phyloP scores from a whole-genome alignment of 2,888 invertebrate genomes.

The Conchocele bisecta region DNA sequence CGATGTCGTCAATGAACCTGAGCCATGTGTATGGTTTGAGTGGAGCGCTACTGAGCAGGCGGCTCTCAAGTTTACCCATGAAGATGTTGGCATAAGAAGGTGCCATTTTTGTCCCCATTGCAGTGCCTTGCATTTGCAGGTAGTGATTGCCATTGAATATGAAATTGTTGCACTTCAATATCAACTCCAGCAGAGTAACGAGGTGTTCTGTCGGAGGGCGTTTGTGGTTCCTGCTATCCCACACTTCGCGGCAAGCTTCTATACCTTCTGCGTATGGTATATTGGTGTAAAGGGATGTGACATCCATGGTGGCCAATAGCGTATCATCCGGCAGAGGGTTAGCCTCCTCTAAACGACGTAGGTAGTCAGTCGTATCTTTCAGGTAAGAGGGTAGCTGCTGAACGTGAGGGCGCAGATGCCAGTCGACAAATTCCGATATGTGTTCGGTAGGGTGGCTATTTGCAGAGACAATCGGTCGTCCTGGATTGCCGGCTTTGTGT shows the following conservation, averaged over 20 bases:
- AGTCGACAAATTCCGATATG: constrained; percentile 26
- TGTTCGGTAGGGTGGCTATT: constrained; percentile 26
- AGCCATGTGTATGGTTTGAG: constrained; percentile 22
- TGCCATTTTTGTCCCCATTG: constrained; percentile 51
- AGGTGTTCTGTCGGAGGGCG: constrained; percentile 11
- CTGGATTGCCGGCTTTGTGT: constrained; percentile 25
- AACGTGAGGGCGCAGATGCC: constrained; percentile 16
- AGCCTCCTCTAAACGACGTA: neutral
- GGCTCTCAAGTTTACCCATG: constrained; percentile 39
- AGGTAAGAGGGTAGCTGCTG: constrained; percentile 20
- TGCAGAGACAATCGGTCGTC: constrained; percentile 34
- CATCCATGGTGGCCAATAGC: constrained; percentile 33
- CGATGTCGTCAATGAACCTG: constrained; percentile 51
- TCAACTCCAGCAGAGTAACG: constrained; percentile 15
- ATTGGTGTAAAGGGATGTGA: constrained; percentile 35
- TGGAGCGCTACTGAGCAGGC: constrained; percentile 5
- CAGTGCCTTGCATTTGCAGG: constrained; percentile 19
- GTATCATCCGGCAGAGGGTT: neutral
- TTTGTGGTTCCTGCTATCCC: constrained; percentile 15
- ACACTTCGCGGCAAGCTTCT: constrained; percentile 12
- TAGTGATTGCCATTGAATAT: constrained; percentile 35
- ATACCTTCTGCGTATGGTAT: constrained; percentile 31
- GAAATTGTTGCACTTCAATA: constrained; percentile 34
- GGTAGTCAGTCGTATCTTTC: constrained; percentile 17
- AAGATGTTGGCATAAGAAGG: constrained; percentile 44